Evolutionary conservation across 1,140 invertebrate species (phyloP), one percentile per base, ranked within the genome.

Genomic region (Acyrthosiphon pisum): DNA sequence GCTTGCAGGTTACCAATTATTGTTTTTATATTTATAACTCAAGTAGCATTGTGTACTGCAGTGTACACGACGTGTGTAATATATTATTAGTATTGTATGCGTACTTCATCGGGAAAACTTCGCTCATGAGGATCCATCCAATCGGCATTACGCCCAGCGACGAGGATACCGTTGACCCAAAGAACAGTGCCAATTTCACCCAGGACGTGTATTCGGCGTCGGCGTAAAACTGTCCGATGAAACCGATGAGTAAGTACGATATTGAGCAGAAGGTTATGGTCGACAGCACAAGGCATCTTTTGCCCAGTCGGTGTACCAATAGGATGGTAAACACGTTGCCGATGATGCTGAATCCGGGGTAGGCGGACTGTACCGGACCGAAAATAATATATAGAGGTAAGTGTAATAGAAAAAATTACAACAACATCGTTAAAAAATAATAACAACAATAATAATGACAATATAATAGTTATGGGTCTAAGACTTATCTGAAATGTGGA

Each of bases 81-180:
- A 53, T 53, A 56, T 14, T 76, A 76, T 76, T 41, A 87, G 30
- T 87, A 46, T 48, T 46, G 11, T 37, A 35, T 37, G 48, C 68
- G 20, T 50, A 92, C 90, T 92, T 92, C 90, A 92, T 92, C 26
- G 90, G 90, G n/a, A 92, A 92, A 3, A 92, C 68, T 92, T 92
- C 90, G n/a, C 90, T 35, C 20, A 92, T 92, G 90, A 48, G n/a
- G 23, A 92, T 92, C 90, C 90, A 92, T 92, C 60, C 90, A 44
- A 92, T 48, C 18, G 90, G 90, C 90, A 83, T 83, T 22, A 92
- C 26, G 22, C 90, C 90, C 35, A 92, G 23, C 7, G 90, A 92
- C n/a, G 90, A 92, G 48, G 90, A 76, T 37, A 92, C 37, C 68
- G 46, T 81, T 6, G 68, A 48, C 22, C n/a, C 7, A 6, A 81